These are phyloP conservation scores for Papilio glaucus DNA, from an alignment of 1,140 invertebrate species.

Conservation along the genomic window DNA sequence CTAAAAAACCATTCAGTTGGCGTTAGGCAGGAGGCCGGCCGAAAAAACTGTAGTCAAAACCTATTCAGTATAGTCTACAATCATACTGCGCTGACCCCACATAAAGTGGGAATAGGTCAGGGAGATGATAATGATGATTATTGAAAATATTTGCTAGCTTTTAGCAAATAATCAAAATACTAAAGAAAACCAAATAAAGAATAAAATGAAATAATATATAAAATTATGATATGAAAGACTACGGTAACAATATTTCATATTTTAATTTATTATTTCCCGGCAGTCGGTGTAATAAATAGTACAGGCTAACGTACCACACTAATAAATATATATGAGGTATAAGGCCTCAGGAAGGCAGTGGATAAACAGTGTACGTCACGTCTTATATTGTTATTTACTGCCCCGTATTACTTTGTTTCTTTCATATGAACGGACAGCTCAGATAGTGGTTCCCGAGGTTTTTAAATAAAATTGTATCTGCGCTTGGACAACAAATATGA, in stretches of 20 bases:
- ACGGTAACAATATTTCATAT: constrained; percentile 2
- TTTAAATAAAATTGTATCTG: background rate
- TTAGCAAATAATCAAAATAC: too few relatives aligned
- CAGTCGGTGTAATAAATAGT: constrained; percentile 29
- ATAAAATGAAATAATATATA: background rate
- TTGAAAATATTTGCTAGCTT: too few relatives aligned
- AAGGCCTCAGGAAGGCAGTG: constrained; percentile 40
- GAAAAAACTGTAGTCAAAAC: too few relatives aligned
- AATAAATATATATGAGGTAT: constrained; percentile 49
- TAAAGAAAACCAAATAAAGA: too few relatives aligned
- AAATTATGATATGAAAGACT: background rate
- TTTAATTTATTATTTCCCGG: constrained; percentile 14
- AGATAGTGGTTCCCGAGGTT: background rate
- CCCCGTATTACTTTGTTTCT: constrained; percentile 19
- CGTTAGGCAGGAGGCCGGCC: too few relatives aligned
- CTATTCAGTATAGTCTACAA: too few relatives aligned
- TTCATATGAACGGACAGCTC: constrained; percentile 26
- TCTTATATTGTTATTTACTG: constrained; percentile 41
- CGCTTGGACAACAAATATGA: background rate
- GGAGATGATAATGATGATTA: too few relatives aligned
- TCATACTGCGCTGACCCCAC: too few relatives aligned
- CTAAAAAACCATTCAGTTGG: too few relatives aligned
- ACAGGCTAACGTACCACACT: constrained; percentile 30
- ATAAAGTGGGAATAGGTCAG: too few relatives aligned
- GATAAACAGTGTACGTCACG: constrained; percentile 41